Base-by-base conservation (phyloP, 1,140 invertebrate genomes). In the Listronotus oregonensis region DNA sequence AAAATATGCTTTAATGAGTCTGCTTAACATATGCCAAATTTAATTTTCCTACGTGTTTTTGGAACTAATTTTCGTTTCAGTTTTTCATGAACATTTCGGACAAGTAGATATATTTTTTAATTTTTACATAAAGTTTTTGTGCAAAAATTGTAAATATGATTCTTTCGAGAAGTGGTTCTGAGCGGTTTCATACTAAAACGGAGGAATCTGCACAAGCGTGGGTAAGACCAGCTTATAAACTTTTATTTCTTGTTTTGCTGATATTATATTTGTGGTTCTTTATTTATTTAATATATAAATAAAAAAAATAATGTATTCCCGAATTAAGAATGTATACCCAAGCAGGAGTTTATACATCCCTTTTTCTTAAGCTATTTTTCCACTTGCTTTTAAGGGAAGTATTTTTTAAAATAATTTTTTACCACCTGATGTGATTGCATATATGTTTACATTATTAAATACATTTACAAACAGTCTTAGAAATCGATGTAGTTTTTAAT, bases 191-290 rank as follows among this genome's bases (percentile, higher is more conserved):
- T 27, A 64, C 40, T 44, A 44, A 57, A 55, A 46, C 70, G 39
- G 56, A 73, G 37, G 75, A 76, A 60, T 49, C 71, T 7, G 73
- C 73, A 12, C 67, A 57, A 37, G 68, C 74, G 58, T 76, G 75
- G 75, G 75, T 76, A 71, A 76, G 73, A 49, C 51, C 18, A 62
- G 42, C 42, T 14, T 14, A 43, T 43, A 43, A 43, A 43, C 42
- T 14, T n/a, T n/a, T n/a, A n/a, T n/a, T 43, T n/a, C 15, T 6
- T 14, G 3, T 56, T 42, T 50, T 27, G 54, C 39, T n/a, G n/a
- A n/a, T n/a, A n/a, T n/a, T n/a, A n/a, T n/a, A n/a, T n/a, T n/a
- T n/a, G n/a, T n/a, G n/a, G n/a, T n/a, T n/a, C n/a, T n/a, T n/a
- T n/a, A n/a, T n/a, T n/a, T n/a, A n/a, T n/a, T n/a, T n/a, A n/a